These are phyloP conservation scores for Pica pica DNA, from an alignment of 2,113 vertebrate genomes.

Conservation along the genomic window DNA sequence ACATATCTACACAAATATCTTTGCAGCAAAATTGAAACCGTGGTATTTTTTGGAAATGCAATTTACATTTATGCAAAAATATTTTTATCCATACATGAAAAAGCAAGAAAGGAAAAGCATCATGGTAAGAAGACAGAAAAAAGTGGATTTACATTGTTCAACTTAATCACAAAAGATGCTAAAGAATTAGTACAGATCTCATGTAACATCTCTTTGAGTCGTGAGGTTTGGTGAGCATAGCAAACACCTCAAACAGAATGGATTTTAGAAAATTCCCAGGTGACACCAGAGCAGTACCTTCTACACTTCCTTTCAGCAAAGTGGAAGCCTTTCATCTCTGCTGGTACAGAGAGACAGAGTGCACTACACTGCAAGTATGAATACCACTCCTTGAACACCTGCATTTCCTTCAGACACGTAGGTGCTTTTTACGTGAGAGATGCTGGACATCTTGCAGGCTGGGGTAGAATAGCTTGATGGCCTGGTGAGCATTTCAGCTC, in stretches of 20 bases:
- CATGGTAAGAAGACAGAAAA: not conserved
- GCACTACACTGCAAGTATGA: not conserved
- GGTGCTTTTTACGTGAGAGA: not conserved
- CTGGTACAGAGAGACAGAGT: not conserved
- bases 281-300: not conserved
- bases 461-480: not conserved
- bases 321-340: not conserved
- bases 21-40: not conserved
- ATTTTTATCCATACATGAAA: not conserved
- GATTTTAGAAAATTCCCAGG: not conserved
- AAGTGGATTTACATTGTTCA: not conserved
- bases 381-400: not conserved
- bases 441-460: not conserved
- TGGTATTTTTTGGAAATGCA: not conserved
- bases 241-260: not conserved
- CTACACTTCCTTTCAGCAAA: not conserved
- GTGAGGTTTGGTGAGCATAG: not conserved
- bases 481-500: not conserved
- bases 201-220: not conserved
- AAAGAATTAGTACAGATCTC: not conserved
- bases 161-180: not conserved
- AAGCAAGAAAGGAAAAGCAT: not conserved
- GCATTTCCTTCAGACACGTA: rapidly evolving
- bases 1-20: not conserved
- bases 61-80: not conserved